Percentiles rank a stretch among this genome's conserved stretches.
These are phyloP conservation scores for Dryoscopus gambensis DNA, from an alignment of 2,113 vertebrate species.

Conservation along the genomic window DNA sequence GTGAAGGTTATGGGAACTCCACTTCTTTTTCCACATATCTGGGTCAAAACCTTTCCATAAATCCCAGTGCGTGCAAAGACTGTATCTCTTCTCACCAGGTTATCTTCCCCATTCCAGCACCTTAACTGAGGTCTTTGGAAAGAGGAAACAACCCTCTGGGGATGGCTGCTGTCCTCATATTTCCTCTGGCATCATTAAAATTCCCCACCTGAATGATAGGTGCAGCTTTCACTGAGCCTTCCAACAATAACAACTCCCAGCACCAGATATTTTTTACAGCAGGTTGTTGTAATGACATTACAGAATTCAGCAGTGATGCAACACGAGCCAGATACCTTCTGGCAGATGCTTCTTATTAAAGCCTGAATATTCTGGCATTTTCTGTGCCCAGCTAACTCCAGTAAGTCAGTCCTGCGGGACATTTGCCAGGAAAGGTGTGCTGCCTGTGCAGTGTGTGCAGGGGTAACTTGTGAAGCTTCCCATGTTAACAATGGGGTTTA, in stretches of 20 bases:
- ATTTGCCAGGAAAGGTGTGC: background rate
- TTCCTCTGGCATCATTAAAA: background rate
- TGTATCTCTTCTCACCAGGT: rapidly evolving
- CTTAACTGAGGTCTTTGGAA: background rate
- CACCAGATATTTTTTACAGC: background rate
- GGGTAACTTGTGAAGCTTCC: background rate
- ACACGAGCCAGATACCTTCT: background rate
- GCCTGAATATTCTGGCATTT: background rate
- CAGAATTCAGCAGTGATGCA: background rate
- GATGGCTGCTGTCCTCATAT: background rate
- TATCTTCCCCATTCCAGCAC: background rate
- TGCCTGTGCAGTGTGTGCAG: background rate
- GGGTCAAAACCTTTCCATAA: background rate
- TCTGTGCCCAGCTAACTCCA: background rate
- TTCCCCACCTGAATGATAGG: background rate
- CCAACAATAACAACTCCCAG: background rate
- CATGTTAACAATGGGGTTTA: background rate
- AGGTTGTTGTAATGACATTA: background rate
- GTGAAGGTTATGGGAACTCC: background rate
- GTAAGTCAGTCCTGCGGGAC: background rate
- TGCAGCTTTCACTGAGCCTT: background rate
- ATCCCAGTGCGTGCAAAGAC: background rate
- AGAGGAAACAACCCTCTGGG: background rate
- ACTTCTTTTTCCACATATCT: background rate
- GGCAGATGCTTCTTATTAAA: background rate